Conservation (phyloP, 1,140 invertebrate species). For the Cherax quadricarinatus region DNA sequence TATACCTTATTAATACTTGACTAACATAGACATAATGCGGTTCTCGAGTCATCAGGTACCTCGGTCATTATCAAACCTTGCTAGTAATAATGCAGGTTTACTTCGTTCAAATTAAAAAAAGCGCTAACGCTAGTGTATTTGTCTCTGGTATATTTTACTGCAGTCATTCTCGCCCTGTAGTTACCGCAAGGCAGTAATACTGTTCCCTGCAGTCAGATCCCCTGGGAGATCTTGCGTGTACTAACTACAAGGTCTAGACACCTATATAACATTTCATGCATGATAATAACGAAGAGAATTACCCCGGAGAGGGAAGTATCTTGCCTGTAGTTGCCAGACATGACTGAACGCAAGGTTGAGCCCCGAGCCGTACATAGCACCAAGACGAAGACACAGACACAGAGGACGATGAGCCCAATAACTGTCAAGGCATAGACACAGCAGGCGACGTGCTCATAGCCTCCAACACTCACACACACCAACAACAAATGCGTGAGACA, state of each 20-base stretch:
- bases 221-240: neutral
- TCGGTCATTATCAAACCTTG: no score
- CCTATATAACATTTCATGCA: constrained; percentile 20
- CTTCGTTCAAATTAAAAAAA: no score
- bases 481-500: neutral
- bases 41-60: no score
- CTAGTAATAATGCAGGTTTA: no score
- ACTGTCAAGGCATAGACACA: neutral
- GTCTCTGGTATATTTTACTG: no score
- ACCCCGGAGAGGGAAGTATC: constrained; percentile 63
- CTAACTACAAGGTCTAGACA: neutral
- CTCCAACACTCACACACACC: neutral
- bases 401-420: neutral
- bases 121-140: no score
- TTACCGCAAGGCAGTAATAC: no score
- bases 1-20: no score
- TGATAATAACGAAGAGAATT: constrained; percentile 34
- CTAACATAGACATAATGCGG: no score
- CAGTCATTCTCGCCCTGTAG: no score
- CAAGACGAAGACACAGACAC: neutral
- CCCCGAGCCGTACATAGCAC: constrained; percentile 47
- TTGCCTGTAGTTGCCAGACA: constrained; percentile 59
- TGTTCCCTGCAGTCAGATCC: no score
- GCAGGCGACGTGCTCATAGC: neutral
- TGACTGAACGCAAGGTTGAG: constrained; percentile 55